Evolutionary conservation across 37 sponge, comb jelly and placozoan genomes (phyloP), one percentile per base, ranked within the genome.

Genomic region (Trichoplax adhaerens): DNA sequence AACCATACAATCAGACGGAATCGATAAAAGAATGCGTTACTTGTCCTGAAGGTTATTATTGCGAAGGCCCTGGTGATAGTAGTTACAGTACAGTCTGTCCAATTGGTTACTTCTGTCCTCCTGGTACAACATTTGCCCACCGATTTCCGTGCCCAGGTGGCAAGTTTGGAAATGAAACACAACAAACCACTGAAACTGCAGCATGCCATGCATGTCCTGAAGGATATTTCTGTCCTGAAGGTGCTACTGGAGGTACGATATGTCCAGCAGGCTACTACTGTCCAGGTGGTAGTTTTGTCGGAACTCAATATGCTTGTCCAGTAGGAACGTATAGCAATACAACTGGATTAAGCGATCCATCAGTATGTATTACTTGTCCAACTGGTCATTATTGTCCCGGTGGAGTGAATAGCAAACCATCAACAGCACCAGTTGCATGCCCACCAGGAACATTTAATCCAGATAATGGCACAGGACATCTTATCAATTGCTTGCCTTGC

Each of bases 211-310:
- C 4, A 3, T 72, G 73, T 58, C 53, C 64, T 4, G 29, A 62
- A 50, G 73, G 73, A 3, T 72, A 72, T 53, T 72, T 47, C 62
- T 72, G 73, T 72, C 73, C 73, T 63, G 5, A 7, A 4, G 73
- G 73, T 5, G 61, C 73, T 7, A 72, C 63, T 52, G 51, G 61
- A 29, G 29, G 29, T 29, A 29, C 29, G 73, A 53, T 52, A 3
- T 78, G 79, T 50, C 72, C 73, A 4, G 65, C 55, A 29, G 79
- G 79, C 49, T 69, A 78, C 73, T 78, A 78, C 57, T 78, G 79
- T 72, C 79, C 79, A 2, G 65, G 55, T 46, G 79, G 73, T 3
- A 78, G 73, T 8, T n/a, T 29, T 2, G 60, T 47, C n/a, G 58
- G 12, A 10, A 75, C 73, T 3, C 73, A 78, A 58, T 78, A 64